These are phyloP conservation scores for Eremobia ochroleuca DNA, from an alignment of 2,888 invertebrate genomes.

Conservation along the genomic window DNA sequence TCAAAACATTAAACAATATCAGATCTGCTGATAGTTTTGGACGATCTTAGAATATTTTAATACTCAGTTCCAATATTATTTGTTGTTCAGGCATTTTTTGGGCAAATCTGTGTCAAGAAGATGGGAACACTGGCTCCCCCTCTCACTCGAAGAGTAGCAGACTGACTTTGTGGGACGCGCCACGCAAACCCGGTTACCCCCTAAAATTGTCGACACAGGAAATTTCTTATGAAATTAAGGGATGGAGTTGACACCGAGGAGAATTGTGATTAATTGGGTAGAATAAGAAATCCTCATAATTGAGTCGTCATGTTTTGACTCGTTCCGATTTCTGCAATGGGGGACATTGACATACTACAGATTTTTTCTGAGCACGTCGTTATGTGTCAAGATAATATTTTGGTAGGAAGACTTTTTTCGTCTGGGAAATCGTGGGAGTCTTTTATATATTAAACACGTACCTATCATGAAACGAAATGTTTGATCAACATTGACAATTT, in stretches of 20 bases:
- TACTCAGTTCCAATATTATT: background rate
- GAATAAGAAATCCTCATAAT: conserved; percentile 39
- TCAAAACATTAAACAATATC: background rate
- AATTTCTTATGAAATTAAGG: conserved; percentile 64
- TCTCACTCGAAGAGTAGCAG: conserved; percentile 54
- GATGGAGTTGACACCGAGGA: conserved; percentile 43
- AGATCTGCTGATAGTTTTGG: background rate
- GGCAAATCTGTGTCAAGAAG: conserved; percentile 56
- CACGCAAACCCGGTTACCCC: conserved; percentile 71
- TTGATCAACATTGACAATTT: background rate
- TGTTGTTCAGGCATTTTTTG: conserved; percentile 21
- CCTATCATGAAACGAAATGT: background rate
- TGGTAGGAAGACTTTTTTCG: conserved; percentile 4
- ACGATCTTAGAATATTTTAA: background rate
- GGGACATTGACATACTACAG: conserved; percentile 20
- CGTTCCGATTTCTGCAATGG: background rate
- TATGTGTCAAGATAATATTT: conserved; percentile 12
- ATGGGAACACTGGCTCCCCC: conserved; percentile 67
- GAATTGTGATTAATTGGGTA: conserved; percentile 41
- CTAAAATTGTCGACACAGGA: conserved; percentile 64
- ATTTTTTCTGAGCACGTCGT: conserved; percentile 13
- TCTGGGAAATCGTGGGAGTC: conserved; percentile 21
- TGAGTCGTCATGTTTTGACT: conserved; percentile 36
- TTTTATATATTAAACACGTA: conserved; percentile 5
- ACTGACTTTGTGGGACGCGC: conserved; percentile 74